These are phyloP conservation scores for Crocodylus rhombifer DNA, from an alignment of 2,797 vertebrate genomes.

Conservation along the genomic window DNA sequence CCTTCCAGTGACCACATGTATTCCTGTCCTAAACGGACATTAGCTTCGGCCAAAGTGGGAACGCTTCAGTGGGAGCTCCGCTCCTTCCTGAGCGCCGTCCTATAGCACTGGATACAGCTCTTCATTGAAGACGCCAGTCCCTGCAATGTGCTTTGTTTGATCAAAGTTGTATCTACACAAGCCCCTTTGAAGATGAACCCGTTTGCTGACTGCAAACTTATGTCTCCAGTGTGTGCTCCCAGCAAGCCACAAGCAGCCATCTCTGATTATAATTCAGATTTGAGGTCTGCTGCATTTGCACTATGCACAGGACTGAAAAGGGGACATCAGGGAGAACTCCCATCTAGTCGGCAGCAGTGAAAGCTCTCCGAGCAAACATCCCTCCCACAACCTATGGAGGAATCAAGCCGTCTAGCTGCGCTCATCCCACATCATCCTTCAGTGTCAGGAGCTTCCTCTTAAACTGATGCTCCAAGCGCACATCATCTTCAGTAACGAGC, in stretches of 20 bases:
- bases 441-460: slow-evolving; percentile 89
- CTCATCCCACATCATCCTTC: slow-evolving; percentile 87
- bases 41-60: neutral
- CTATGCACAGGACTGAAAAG: neutral
- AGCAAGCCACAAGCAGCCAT: neutral
- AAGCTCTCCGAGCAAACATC: neutral
- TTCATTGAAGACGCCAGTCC: neutral
- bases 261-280: neutral
- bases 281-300: no score
- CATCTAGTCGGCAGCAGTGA: neutral
- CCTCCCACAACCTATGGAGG: no score
- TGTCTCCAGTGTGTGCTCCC: neutral
- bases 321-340: rapidly evolving
- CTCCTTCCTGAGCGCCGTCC: neutral
- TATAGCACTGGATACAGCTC: neutral
- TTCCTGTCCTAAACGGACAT: neutral
- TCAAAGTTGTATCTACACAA: neutral
- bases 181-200: neutral
- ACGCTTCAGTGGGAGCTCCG: neutral
- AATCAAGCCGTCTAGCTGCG: slow-evolving; percentile 92
- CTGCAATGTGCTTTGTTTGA: neutral
- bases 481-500: slow-evolving; percentile 94
- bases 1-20: neutral
- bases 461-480: slow-evolving; percentile 95
- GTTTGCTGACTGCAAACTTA: neutral